Percentiles rank a stretch among this genome's conserved stretches.
Conservation (phyloP, 2,113 vertebrate species). For the Daboia siamensis region DNA sequence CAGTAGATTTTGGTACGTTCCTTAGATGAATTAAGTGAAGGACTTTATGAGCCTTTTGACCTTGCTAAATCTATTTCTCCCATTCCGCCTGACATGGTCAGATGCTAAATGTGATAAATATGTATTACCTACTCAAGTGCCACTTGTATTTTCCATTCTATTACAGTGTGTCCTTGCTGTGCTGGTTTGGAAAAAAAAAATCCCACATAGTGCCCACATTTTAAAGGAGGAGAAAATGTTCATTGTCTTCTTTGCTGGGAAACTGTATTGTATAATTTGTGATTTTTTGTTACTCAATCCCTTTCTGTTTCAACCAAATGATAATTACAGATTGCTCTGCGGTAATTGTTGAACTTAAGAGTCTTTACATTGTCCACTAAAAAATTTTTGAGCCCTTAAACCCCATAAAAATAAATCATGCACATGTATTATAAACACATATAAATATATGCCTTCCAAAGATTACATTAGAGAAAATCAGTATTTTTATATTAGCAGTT, state of each 20-base stretch:
- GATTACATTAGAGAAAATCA: neutral
- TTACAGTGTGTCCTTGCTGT: neutral
- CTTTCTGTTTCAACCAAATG: constrained; percentile 6
- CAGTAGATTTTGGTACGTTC: neutral
- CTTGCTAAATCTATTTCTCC: constrained; percentile 3
- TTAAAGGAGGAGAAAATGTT: constrained; percentile 16
- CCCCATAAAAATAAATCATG: neutral
- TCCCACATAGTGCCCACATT: fast-evolving
- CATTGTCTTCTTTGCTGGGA: constrained; percentile 1
- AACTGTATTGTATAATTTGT: neutral
- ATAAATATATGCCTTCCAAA: neutral
- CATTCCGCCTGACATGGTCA: constrained; percentile 6
- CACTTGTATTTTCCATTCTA: constrained; percentile 10
- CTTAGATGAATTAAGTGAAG: neutral
- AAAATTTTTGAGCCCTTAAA: neutral
- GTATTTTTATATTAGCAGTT: neutral
- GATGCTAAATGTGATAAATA: constrained; percentile 27
- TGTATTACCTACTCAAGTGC: constrained; percentile 12
- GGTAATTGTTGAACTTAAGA: constrained; percentile 19
- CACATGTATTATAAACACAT: neutral
- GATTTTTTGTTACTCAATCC: constrained; percentile 17
- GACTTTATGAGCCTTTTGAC: neutral
- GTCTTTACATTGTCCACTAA: neutral
- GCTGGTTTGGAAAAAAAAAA: neutral
- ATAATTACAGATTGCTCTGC: constrained; percentile 11